Base-by-base conservation (phyloP, 2,888 invertebrate genomes). In the Megastigmus dorsalis region DNA sequence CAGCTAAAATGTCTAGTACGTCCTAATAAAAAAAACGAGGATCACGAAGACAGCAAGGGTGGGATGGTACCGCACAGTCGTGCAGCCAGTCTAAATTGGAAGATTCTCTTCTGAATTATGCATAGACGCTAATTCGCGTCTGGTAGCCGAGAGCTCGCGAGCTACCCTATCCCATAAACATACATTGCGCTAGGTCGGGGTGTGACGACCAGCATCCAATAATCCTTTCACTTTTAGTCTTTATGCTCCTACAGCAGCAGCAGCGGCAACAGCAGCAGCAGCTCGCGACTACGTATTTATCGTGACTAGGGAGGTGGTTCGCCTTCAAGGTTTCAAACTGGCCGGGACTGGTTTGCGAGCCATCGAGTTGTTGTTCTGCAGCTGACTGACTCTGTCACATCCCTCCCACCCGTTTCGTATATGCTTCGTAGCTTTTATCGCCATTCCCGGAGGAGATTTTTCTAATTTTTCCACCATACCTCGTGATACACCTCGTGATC, bases 161-260 rank as follows among this genome's bases (percentile, higher is more conserved):
- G 41, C 23, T 2, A n/a, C 30, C 36, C 57, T 45, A 45, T 30
- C 48, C 70, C 30, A 57, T 50, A 26, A 15, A 23, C 20, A 43
- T 50, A 33, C 41, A 66, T 79, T 78, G 76, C 54, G 70, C 63
- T 75, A 78, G 77, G 77, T 77, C 78, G 77, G 80, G 79, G 77
- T 78, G 68, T 68, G 75, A 77, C 73, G 72, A 50, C 69, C 59
- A 60, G 59, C 65, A 66, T 63, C 57, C 71, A 65, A 73, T 74
- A 66, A 76, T 76, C 84, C 85, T 85, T 86, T 86, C 85, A 84
- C 85, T 85, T 84, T 82, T 79, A 20, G 79, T 82, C 79, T 81
- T 80, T 77, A 79, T 82, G 79, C 79, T 80, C 80, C 77, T 82
- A 77, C 79, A 63, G 63, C 48, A 9, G n/a, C n/a, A 5, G 59